phyloP scores from a whole-genome alignment of 1,140 invertebrate species.

The Amphibalanus amphitrite region DNA sequence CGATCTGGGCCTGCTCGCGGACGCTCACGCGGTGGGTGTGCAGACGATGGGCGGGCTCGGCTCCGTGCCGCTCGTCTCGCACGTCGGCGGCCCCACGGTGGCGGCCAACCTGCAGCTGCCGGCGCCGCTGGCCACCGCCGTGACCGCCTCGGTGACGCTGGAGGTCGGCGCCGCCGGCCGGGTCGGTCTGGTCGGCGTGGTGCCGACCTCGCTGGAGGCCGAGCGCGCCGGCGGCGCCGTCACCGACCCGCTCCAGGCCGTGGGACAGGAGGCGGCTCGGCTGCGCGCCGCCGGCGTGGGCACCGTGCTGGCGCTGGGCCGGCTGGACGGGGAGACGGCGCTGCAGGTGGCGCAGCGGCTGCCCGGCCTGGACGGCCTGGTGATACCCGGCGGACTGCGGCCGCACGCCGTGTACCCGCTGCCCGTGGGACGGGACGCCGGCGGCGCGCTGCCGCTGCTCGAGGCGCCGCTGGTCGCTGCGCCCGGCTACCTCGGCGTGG shows the following conservation, averaged over 20 bases:
- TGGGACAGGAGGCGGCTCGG: background rate
- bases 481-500: background rate
- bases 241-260: background rate
- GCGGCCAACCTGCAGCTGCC: constrained; percentile 22
- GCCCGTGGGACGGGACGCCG: background rate
- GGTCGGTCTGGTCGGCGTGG: background rate
- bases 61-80: constrained; percentile 41
- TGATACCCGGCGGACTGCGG: background rate
- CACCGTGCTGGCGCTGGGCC: background rate
- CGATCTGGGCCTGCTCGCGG: constrained; percentile 4
- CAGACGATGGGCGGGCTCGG: constrained; percentile 33
- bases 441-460: background rate
- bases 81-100: constrained; percentile 31
- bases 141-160: background rate
- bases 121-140: background rate
- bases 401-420: background rate
- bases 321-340: no score
- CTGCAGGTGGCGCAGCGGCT: background rate
- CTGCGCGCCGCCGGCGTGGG: background rate
- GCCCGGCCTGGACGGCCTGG: background rate
- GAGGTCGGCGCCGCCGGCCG: background rate
- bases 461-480: background rate
- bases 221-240: background rate
- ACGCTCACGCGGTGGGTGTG: constrained; percentile 28
- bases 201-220: background rate